Conservation (phyloP, 2,113 vertebrate genomes). For the Strigops habroptila region DNA sequence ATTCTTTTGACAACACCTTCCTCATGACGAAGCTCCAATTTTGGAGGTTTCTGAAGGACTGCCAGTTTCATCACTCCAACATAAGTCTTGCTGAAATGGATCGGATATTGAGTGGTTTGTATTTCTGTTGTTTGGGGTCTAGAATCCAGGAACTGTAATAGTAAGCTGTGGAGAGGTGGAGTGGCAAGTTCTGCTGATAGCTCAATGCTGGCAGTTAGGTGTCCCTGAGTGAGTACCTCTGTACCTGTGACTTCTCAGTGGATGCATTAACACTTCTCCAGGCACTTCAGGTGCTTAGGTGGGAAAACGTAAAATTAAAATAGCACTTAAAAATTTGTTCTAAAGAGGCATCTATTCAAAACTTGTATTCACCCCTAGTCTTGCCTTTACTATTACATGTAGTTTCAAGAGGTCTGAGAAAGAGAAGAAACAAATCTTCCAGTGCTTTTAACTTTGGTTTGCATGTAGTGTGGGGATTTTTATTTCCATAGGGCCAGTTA, state of each 20-base stretch:
- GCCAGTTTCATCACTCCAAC: constrained; percentile 75
- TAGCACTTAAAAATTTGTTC: not conserved
- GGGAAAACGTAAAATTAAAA: not conserved
- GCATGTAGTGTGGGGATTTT: not conserved
- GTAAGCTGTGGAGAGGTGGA: not conserved
- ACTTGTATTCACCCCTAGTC: not conserved
- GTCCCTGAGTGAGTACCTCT: not conserved
- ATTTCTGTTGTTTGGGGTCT: not conserved
- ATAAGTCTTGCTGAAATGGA: constrained; percentile 80
- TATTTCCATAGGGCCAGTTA: not conserved
- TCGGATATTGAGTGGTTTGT: constrained; percentile 73
- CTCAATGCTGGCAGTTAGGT: not conserved
- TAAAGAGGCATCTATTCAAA: not conserved
- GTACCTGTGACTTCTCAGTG: not conserved
- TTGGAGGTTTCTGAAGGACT: constrained; percentile 92
- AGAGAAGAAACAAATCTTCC: not conserved
- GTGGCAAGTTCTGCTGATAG: not conserved
- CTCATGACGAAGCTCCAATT: constrained; percentile 84
- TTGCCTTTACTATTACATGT: not conserved
- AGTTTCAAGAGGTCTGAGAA: not conserved
- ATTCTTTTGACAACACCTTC: constrained; percentile 74
- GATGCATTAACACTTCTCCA: not conserved
- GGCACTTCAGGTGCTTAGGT: not conserved
- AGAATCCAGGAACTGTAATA: not conserved
- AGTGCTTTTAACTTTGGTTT: not conserved